Evolutionary conservation across 2,888 invertebrate genomes (phyloP).

Genomic region (Dolomedes plantarius): DNA sequence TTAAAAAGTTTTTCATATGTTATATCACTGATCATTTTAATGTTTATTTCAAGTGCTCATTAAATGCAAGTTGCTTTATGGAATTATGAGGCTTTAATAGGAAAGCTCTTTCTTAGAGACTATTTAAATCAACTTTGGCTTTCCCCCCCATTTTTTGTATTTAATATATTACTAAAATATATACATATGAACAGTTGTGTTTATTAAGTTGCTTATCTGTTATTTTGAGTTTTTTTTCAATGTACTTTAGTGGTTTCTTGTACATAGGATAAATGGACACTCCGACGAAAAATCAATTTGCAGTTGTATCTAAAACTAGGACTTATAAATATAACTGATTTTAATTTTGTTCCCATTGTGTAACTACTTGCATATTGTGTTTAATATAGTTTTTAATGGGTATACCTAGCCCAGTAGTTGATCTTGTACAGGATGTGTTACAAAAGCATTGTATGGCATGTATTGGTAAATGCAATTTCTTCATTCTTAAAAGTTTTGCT

Average conservation of each 20-base stretch:
- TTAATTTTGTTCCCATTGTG: conserved; percentile 60
- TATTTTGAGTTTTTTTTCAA: not conserved
- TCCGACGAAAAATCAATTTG: conserved; percentile 50
- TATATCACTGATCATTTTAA: not conserved
- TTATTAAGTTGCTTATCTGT: not conserved
- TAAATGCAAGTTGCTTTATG: not conserved
- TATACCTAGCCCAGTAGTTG: conserved; percentile 61
- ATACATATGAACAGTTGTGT: not conserved
- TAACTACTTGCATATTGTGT: conserved; percentile 64
- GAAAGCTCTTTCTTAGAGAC: not conserved
- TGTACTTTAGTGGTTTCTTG: conserved; percentile 35
- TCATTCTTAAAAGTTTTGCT: not conserved
- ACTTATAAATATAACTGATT: conserved; percentile 45
- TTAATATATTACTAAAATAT: not conserved
- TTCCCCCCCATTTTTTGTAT: not conserved
- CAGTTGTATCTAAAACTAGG: conserved; percentile 46
- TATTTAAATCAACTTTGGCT: not conserved
- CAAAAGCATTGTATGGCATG: conserved; percentile 40
- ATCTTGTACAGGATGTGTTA: conserved; percentile 61
- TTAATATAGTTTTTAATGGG: conserved; percentile 67
- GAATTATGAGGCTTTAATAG: not conserved
- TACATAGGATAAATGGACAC: conserved; percentile 45
- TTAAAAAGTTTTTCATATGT: not conserved
- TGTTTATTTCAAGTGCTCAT: not conserved
- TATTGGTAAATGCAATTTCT: conserved; percentile 13